Evolutionary conservation across 2,113 vertebrate genomes (phyloP).

Genomic region (Thymallus thymallus): DNA sequence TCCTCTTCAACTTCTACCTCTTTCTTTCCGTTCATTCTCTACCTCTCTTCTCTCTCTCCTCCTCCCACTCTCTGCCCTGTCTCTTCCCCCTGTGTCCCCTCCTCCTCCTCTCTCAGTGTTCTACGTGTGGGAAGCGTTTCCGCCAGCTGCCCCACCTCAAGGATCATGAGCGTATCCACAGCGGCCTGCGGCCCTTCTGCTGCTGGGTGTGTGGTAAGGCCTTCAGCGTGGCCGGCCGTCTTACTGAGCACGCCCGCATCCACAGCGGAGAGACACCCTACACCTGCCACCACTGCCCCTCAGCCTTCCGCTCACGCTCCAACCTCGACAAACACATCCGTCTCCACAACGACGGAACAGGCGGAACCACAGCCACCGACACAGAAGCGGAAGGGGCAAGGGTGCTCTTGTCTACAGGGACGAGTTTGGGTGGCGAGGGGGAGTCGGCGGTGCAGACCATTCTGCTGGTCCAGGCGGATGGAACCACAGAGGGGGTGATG

Average conservation of each 20-base stretch:
- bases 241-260: constrained; percentile 77
- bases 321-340: constrained; percentile 78
- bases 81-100: neutral
- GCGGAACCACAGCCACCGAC: constrained; percentile 15
- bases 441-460: constrained; percentile 70
- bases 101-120: constrained; percentile 55
- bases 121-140: constrained; percentile 75
- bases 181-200: constrained; percentile 73
- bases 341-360: constrained; percentile 51
- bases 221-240: constrained; percentile 76
- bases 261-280: constrained; percentile 80
- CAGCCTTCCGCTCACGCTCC: constrained; percentile 76
- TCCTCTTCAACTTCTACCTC: neutral
- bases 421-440: constrained; percentile 37
- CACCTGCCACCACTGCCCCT: constrained; percentile 67
- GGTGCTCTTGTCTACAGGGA: constrained; percentile 52
- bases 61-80: neutral
- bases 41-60: no score
- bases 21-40: no score
- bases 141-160: constrained; percentile 79
- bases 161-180: constrained; percentile 80
- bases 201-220: constrained; percentile 80
- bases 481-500: constrained; percentile 63
- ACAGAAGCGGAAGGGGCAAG: constrained; percentile 63
- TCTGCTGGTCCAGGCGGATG: constrained; percentile 64